Conservation (phyloP, 2,888 invertebrate species). For the Taenaris catops region DNA sequence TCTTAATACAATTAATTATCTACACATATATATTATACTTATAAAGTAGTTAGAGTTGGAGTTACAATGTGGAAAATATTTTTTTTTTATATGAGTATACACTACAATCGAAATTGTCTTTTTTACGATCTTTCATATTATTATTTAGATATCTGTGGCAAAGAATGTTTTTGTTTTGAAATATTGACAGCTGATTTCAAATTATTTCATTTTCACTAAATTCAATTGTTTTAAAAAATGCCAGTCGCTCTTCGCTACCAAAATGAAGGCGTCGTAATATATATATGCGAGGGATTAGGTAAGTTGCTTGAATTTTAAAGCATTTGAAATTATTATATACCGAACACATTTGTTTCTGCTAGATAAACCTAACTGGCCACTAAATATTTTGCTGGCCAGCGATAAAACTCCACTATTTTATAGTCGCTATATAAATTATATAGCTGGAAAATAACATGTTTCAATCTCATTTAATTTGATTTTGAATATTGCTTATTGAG, state of each 20-base stretch:
- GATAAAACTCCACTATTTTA: constrained; percentile 2
- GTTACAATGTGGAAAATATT: too few species aligned
- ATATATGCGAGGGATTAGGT: constrained; percentile 31
- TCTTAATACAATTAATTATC: too few species aligned
- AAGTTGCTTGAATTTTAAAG: constrained; percentile 30
- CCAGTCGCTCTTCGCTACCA: constrained; percentile 41
- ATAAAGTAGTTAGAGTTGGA: too few species aligned
- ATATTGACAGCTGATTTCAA: constrained; percentile 33
- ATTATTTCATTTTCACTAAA: constrained; percentile 27
- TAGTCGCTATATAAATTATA: constrained; percentile 7
- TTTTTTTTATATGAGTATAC: too few species aligned
- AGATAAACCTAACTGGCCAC: constrained; percentile 14
- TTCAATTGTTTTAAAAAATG: constrained; percentile 56
- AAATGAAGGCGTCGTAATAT: constrained; percentile 33
- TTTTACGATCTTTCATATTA: too few species aligned
- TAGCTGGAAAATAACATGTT: constrained; percentile 23
- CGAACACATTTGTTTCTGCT: constrained; percentile 2
- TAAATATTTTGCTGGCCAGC: constrained; percentile 18
- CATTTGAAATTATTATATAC: background rate
- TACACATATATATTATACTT: too few species aligned
- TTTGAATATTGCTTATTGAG: too few species aligned
- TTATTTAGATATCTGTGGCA: constrained; percentile 18
- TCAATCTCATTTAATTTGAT: background rate
- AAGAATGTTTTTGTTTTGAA: constrained; percentile 44
- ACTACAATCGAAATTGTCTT: too few species aligned